These are phyloP conservation scores for Ephydatia muelleri DNA, from an alignment of 37 sponge, comb jelly and placozoan genomes.

Conservation along the genomic window DNA sequence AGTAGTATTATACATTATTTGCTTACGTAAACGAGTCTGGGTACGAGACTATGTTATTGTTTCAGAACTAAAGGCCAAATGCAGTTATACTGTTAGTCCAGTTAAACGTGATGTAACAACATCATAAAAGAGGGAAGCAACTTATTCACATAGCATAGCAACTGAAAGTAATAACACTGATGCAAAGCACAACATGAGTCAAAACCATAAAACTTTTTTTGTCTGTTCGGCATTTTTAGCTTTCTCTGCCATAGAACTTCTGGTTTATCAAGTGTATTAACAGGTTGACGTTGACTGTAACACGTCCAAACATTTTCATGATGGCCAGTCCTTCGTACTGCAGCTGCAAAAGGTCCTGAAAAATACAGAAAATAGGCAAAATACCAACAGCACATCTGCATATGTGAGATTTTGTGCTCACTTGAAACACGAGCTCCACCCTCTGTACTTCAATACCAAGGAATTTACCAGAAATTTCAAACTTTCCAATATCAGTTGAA, in stretches of 20 bases:
- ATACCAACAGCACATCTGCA: not conserved
- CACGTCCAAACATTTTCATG: conserved; percentile 95
- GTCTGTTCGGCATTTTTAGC: not conserved
- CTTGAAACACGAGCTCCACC: conserved; percentile 95
- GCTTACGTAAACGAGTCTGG: too few relatives aligned
- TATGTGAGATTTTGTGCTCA: conserved; percentile 13
- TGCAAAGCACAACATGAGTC: not conserved
- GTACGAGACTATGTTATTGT: too few relatives aligned
- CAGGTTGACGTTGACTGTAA: conserved; percentile 94
- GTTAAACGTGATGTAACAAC: too few relatives aligned
- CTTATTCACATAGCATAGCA: not conserved
- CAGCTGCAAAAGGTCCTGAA: conserved; percentile 88
- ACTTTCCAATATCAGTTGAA: conserved; percentile 79
- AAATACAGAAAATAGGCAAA: not conserved
- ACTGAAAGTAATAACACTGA: not conserved
- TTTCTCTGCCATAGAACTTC: conserved; percentile 94
- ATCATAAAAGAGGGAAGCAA: not conserved
- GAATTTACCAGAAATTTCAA: conserved; percentile 94
- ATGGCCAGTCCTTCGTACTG: conserved; percentile 96
- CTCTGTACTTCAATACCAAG: conserved; percentile 91
- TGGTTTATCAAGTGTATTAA: conserved; percentile 97
- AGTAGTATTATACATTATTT: too few relatives aligned
- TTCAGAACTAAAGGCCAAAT: too few relatives aligned
- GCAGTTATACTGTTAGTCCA: too few relatives aligned
- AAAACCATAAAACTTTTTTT: conserved; percentile 7